A percentile compares a stretch with the other conserved stretches of the same genome.
phyloP scores from a whole-genome alignment of 2,113 vertebrate genomes.

The Sturnus vulgaris region DNA sequence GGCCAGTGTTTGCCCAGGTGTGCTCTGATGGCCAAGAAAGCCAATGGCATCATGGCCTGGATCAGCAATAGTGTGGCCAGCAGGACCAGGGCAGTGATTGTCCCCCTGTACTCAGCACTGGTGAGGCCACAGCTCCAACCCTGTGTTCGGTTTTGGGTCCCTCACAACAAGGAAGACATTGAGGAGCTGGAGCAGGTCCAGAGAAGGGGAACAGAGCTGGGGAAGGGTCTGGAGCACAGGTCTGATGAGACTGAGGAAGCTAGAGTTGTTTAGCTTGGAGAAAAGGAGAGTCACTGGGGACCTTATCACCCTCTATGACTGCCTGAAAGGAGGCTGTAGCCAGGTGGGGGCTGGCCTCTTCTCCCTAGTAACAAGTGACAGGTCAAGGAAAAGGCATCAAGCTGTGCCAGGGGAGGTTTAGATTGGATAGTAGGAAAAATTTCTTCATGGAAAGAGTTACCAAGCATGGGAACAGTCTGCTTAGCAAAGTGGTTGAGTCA shows the following conservation, averaged over 20 bases:
- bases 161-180: background rate
- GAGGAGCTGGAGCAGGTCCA: rapidly evolving
- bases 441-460: background rate
- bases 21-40: background rate
- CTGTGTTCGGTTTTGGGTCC: background rate
- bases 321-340: background rate
- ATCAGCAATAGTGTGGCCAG: background rate
- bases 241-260: background rate
- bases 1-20: background rate
- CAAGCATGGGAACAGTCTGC: background rate
- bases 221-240: background rate
- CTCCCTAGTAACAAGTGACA: background rate
- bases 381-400: background rate
- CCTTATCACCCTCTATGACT: background rate
- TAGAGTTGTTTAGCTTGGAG: background rate
- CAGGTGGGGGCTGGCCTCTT: background rate
- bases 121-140: background rate
- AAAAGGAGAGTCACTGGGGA: background rate
- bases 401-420: background rate
- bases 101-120: background rate
- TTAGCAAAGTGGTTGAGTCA: background rate
- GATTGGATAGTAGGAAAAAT: background rate
- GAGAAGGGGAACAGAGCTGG: background rate
- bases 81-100: background rate
- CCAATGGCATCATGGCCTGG: background rate